Evolutionary conservation across 2,888 invertebrate genomes (phyloP).

Genomic region (Caenorhabditis sp.): DNA sequence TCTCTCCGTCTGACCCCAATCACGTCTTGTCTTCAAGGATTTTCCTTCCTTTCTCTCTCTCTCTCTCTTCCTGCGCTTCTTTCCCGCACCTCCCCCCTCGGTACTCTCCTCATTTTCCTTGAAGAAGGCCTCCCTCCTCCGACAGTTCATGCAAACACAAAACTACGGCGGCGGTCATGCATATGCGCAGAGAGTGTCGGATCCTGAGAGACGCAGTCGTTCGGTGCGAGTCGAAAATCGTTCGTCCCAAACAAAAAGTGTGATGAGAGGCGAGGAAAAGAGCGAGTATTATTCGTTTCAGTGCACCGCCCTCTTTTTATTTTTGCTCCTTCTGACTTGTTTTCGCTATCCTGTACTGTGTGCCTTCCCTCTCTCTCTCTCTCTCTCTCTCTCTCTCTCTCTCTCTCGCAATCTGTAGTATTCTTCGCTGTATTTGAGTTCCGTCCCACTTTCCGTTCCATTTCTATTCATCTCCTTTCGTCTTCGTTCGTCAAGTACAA

Average conservation of each 20-base stretch:
- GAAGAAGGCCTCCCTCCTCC: constrained; percentile 24
- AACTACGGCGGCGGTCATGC: constrained; percentile 31
- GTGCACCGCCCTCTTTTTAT: constrained; percentile 7
- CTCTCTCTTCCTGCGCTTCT: constrained; percentile 1
- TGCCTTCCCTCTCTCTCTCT: not conserved
- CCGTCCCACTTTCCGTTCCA: too few species aligned
- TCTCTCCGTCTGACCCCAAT: constrained; percentile 35
- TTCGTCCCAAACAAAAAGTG: constrained; percentile 11
- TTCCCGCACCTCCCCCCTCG: too few species aligned
- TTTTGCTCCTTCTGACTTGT: constrained; percentile 29
- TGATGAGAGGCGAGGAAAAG: not conserved
- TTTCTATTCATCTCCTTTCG: not conserved
- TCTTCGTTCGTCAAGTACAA: constrained; percentile 14
- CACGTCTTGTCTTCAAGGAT: constrained; percentile 18
- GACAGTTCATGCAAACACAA: constrained; percentile 50
- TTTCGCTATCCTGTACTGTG: constrained; percentile 13
- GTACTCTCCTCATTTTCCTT: constrained; percentile 19
- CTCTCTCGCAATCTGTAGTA: not conserved
- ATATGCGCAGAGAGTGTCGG: constrained; percentile 13
- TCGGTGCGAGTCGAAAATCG: not conserved
- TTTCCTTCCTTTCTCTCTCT: constrained; percentile 11
- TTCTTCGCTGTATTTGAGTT: constrained; percentile 34
- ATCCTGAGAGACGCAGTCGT: constrained; percentile 16
- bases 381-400: constrained; percentile 14
- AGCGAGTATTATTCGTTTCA: not conserved